Base-by-base conservation (phyloP, 2,113 vertebrate species). In the Pan paniscus region DNA sequence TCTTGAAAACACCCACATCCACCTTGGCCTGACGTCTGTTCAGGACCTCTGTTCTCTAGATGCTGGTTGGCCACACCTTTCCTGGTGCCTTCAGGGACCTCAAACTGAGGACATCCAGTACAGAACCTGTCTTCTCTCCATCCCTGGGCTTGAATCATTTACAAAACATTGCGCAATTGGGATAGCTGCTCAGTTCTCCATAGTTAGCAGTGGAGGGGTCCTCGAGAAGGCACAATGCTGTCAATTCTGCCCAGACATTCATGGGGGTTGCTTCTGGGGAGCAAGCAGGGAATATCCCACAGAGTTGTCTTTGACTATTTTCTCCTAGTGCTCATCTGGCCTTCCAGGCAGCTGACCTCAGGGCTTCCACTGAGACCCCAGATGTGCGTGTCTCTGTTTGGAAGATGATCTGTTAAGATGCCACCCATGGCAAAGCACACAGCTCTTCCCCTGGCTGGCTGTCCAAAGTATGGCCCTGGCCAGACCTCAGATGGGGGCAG, bases 371-470 rank as follows among this genome's bases (percentile, higher is more conserved):
- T 3, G 57, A 92, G 78, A 35, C 80, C 57, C 84, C 84, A 79
- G 25, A 67, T 46, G 68, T 46, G 55, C 55, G 73, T 91, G 61
- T 93, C 89, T 93, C 67, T 89, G 80, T 92, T 87, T 11, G 32
- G 76, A 93, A 95, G 88, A 85, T 52, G 43, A 83, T 64, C 87
- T 20, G 8, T 93, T 38, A 87, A 90, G 59, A 92, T 75, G 70
- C 76, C 84, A 72, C 90, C 35, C 68, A 3, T 72, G 88, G 83
- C 85, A 40, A 43, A 81, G 59, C 61, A 84, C 6, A 30, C 8
- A 16, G 75, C 17, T 85, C 92, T 76, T 80, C 38, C 35, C 57
- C 30, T 73, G 91, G 35, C 97, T 94, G 93, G 89, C 94, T 98
- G 93, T 96, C n/a, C 72, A 25, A 52, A 64, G 68, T 48, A 48